A percentile compares a stretch with the other conserved stretches of the same genome.
These are phyloP conservation scores for Otus sunia DNA, from an alignment of 2,113 vertebrate genomes.

Conservation along the genomic window DNA sequence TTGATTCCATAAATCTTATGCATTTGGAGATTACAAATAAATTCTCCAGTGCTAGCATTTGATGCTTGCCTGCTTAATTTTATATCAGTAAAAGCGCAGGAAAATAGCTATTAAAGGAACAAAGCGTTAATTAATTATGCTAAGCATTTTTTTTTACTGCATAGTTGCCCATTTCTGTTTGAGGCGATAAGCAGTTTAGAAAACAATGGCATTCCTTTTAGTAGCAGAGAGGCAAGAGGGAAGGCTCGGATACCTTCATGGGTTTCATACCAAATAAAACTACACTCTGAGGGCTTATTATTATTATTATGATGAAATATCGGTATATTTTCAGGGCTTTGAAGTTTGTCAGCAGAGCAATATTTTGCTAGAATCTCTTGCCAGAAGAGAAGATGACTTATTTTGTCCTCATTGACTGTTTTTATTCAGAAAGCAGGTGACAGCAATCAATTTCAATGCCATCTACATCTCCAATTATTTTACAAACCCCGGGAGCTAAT, in stretches of 20 bases:
- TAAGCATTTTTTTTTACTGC: neutral
- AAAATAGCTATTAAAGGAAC: neutral
- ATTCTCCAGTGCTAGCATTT: neutral
- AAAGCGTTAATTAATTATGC: neutral
- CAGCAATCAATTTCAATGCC: conserved; percentile 64
- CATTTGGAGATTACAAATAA: neutral
- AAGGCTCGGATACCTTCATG: rapidly evolving
- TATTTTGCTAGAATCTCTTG: conserved; percentile 4
- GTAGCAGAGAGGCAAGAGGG: neutral
- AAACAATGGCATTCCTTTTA: neutral
- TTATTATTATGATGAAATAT: neutral
- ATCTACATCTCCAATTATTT: conserved; percentile 65
- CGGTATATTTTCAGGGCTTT: neutral
- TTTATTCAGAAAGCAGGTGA: conserved; percentile 69
- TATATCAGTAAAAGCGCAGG: neutral
- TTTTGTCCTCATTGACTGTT: conserved; percentile 51
- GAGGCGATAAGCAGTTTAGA: neutral
- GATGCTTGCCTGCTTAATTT: neutral
- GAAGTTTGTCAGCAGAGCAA: conserved; percentile 15
- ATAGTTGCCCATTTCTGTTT: neutral
- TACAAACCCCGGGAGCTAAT: conserved; percentile 65
- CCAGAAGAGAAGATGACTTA: conserved; percentile 16
- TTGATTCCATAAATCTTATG: neutral
- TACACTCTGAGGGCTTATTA: neutral
- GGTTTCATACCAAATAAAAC: neutral